Conservation (phyloP, 64 coral and sea anemone species). For the Montipora foliosa region DNA sequence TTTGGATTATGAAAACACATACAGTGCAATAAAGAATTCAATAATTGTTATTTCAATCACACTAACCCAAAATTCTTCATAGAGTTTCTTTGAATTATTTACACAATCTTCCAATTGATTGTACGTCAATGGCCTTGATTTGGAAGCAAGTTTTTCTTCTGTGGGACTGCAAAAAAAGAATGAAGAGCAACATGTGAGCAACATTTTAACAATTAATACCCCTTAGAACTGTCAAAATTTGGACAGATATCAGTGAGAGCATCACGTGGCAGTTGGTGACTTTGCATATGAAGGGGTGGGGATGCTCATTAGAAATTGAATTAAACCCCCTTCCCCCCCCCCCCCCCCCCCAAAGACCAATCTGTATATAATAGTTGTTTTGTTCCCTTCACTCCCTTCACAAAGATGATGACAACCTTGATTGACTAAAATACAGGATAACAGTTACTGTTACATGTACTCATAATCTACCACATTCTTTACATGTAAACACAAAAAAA, state of each 20-base stretch:
- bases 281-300: no score
- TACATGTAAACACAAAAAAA: neutral
- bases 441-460: no score
- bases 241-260: no score
- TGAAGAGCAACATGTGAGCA: neutral
- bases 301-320: no score
- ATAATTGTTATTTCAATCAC: neutral
- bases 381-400: no score
- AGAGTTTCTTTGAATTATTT: slow-evolving; percentile 75
- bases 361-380: no score
- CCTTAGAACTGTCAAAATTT: no score
- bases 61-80: slow-evolving; percentile 90
- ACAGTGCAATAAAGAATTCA: neutral
- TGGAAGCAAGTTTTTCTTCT: slow-evolving; percentile 88
- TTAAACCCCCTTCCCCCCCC: neutral
- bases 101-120: slow-evolving; percentile 89
- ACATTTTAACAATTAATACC: neutral
- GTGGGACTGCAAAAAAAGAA: slow-evolving; percentile 72
- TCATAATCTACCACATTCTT: neutral
- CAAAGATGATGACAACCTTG: no score
- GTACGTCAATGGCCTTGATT: slow-evolving; percentile 73
- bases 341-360: no score
- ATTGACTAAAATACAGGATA: no score
- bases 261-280: no score
- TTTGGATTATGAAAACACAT: no score